These are phyloP conservation scores for Latheticus oryzae DNA, from an alignment of 2,888 invertebrate genomes.

Conservation along the genomic window DNA sequence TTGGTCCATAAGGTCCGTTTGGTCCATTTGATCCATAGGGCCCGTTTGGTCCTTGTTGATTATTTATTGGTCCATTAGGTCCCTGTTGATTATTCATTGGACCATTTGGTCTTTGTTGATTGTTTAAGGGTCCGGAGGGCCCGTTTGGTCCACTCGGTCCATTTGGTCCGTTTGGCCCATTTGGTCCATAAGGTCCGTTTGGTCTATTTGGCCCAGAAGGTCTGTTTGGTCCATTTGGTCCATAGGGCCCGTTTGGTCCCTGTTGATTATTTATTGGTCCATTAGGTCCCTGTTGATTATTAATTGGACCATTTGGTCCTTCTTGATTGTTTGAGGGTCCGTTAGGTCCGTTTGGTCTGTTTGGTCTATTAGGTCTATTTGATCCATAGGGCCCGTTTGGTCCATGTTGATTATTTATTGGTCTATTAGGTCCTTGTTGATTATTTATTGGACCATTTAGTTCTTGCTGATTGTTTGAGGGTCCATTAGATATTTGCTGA, in stretches of 20 bases:
- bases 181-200: constrained; percentile 34
- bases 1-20: constrained; percentile 35
- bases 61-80: constrained; percentile 15
- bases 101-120: constrained; percentile 10
- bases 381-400: constrained; percentile 5
- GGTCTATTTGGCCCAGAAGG: constrained; percentile 22
- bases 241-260: constrained; percentile 3
- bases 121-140: constrained; percentile 17
- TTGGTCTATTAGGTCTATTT: background rate
- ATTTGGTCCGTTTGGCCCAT: constrained; percentile 8
- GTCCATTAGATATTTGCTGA: constrained; percentile 34
- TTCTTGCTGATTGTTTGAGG: constrained; percentile 47
- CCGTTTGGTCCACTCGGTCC: constrained; percentile 36
- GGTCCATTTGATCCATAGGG: constrained; percentile 19
- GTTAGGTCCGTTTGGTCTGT: background rate
- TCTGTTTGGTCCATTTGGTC: constrained; percentile 34
- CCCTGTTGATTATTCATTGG: constrained; percentile 15
- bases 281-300: constrained; percentile 27
- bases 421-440: constrained; percentile 34
- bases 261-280: constrained; percentile 18
- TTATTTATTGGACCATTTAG: constrained; percentile 35
- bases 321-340: constrained; percentile 19
- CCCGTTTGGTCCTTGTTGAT: constrained; percentile 37
- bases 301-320: constrained; percentile 41
- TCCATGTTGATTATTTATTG: constrained; percentile 11